phyloP scores from a whole-genome alignment of 2,113 vertebrate species.

The Pygoscelis antarcticus region DNA sequence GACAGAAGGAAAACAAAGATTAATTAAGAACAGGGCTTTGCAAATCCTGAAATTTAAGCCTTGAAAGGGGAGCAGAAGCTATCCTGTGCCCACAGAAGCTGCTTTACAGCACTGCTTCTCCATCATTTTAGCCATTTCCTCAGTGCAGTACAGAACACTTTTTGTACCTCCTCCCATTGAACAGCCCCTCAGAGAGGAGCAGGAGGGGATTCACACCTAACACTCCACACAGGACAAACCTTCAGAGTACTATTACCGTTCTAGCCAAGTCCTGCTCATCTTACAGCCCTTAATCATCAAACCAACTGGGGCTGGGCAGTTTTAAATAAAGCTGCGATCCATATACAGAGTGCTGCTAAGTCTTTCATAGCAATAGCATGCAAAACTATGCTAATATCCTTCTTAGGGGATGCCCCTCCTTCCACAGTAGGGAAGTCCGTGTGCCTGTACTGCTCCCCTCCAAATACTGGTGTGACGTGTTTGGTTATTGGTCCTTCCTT shows the following conservation, averaged over 20 bases:
- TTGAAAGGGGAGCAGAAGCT: neutral
- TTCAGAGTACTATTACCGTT: neutral
- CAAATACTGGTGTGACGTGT: neutral
- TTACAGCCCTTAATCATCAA: neutral
- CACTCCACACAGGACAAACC: neutral
- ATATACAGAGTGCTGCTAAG: neutral
- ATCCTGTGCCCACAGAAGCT: neutral
- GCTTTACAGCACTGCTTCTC: neutral
- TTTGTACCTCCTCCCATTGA: neutral
- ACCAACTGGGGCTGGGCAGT: neutral
- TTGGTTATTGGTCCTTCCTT: neutral
- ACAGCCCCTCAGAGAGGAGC: neutral
- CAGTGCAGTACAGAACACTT: neutral
- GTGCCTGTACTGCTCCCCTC: neutral
- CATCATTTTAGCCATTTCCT: rapidly evolving
- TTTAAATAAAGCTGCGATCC: neutral
- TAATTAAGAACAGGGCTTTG: neutral
- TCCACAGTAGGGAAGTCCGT: rapidly evolving
- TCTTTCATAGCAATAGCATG: neutral
- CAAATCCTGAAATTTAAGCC: neutral
- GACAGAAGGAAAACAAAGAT: neutral
- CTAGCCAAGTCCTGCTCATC: neutral
- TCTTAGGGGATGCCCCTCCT: neutral
- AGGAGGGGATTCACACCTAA: neutral
- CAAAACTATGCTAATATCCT: neutral